Conservation (phyloP, 2,113 vertebrate genomes). For the Ailurus styani region DNA sequence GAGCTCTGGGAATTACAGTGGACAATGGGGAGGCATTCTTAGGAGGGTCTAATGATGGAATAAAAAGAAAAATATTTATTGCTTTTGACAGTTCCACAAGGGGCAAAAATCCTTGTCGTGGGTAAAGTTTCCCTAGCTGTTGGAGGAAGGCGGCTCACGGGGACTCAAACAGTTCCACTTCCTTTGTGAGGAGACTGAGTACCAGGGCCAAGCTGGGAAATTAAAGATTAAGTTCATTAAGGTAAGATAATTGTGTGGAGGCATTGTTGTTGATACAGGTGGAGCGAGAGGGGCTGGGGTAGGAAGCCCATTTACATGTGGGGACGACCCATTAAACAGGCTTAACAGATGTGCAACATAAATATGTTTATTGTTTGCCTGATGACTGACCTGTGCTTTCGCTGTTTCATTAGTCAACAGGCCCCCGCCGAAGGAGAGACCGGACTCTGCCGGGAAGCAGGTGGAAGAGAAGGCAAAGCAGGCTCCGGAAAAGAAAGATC, state of each 20-base stretch:
- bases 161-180: conserved; percentile 82
- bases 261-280: conserved; percentile 85
- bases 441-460: conserved; percentile 30
- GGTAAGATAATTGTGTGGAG: conserved; percentile 83
- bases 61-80: conserved; percentile 93
- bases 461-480: conserved; percentile 36
- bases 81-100: conserved; percentile 92
- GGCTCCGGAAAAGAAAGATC: neutral
- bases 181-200: conserved; percentile 84
- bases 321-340: conserved; percentile 53
- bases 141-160: conserved; percentile 81
- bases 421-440: conserved; percentile 14
- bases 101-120: conserved; percentile 87
- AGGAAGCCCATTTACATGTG: conserved; percentile 52
- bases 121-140: conserved; percentile 87
- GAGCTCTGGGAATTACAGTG: conserved; percentile 92
- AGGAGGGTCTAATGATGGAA: conserved; percentile 90
- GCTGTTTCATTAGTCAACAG: conserved; percentile 41
- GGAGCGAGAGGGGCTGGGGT: conserved; percentile 68
- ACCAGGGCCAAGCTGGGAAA: conserved; percentile 86
- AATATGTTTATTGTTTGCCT: conserved; percentile 60
- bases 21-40: conserved; percentile 89
- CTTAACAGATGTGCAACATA: conserved; percentile 34
- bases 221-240: conserved; percentile 90
- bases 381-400: conserved; percentile 42